phyloP scores from a whole-genome alignment of 2,797 vertebrate genomes.

The Lutra lutra region DNA sequence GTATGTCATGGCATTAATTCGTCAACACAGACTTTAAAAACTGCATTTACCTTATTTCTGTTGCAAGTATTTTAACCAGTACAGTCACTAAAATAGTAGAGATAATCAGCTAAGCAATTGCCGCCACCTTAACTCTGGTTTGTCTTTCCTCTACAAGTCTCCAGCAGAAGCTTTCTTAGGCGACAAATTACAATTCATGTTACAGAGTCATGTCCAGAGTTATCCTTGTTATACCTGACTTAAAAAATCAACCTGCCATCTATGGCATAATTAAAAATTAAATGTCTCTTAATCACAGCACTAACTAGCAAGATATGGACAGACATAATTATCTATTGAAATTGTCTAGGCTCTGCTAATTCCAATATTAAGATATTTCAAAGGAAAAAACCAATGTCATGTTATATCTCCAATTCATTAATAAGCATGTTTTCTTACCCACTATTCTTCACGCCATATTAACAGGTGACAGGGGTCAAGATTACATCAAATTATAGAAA shows the following conservation, averaged over 20 bases:
- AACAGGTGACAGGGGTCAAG: constrained; percentile 92
- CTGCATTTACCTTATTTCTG: background rate
- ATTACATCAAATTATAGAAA: constrained; percentile 92
- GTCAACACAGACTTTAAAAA: background rate
- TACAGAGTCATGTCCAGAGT: constrained; percentile 36
- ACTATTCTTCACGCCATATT: constrained; percentile 92
- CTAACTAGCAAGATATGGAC: constrained; percentile 83
- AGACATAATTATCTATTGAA: constrained; percentile 84
- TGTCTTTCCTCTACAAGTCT: constrained; percentile 8
- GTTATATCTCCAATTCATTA: constrained; percentile 90
- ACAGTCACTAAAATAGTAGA: background rate
- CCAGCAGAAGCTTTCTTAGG: background rate
- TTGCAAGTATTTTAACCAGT: constrained; percentile 45
- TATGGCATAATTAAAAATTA: constrained; percentile 84
- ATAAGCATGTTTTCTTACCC: constrained; percentile 90
- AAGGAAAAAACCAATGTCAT: constrained; percentile 89
- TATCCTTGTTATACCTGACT: constrained; percentile 64
- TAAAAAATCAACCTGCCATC: constrained; percentile 76
- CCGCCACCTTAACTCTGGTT: background rate
- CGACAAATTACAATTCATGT: constrained; percentile 30
- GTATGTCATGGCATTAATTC: background rate
- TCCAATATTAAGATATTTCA: constrained; percentile 91
- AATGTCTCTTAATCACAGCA: constrained; percentile 83
- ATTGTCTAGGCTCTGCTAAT: constrained; percentile 85
- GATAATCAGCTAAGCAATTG: background rate